phyloP scores from a whole-genome alignment of 1,140 invertebrate genomes.

The Bombus haemorrhoidalis region DNA sequence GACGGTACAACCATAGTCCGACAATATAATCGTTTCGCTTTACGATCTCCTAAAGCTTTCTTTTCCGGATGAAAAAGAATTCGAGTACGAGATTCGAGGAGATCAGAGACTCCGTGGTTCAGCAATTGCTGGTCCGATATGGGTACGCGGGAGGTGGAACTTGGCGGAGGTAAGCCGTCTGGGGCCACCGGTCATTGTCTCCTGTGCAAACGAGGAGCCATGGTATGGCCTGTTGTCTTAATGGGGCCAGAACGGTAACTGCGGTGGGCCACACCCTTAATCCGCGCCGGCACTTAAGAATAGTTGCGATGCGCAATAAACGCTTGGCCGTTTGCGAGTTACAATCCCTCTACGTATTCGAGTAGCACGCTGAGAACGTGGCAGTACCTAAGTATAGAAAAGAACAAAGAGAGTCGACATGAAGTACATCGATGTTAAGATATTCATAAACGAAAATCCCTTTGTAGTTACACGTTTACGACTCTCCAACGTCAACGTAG shows the following conservation, averaged over 20 bases:
- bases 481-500: neutral
- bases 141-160: slow-evolving; percentile 16
- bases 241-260: slow-evolving; percentile 55
- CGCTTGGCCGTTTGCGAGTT: neutral
- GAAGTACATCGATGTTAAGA: too few relatives aligned
- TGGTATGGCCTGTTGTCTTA: slow-evolving; percentile 44
- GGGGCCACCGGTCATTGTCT: slow-evolving; percentile 51
- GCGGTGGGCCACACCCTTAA: slow-evolving; percentile 53
- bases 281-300: slow-evolving; percentile 50
- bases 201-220: slow-evolving; percentile 42
- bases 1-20: neutral
- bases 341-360: slow-evolving; percentile 26
- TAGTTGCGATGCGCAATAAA: slow-evolving; percentile 52
- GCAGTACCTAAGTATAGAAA: neutral
- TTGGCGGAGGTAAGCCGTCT: slow-evolving; percentile 17
- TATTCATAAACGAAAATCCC: neutral
- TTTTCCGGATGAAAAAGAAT: neutral
- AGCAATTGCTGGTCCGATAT: slow-evolving; percentile 1
- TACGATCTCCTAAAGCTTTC: too few relatives aligned
- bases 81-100: neutral
- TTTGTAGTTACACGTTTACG: neutral
- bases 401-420: neutral
- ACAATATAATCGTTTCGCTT: too few relatives aligned
- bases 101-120: neutral
- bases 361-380: neutral